A percentile compares a stretch with the other conserved stretches of the same genome.
Conservation (phyloP, 2,888 invertebrate species). For the Selenia dentaria region DNA sequence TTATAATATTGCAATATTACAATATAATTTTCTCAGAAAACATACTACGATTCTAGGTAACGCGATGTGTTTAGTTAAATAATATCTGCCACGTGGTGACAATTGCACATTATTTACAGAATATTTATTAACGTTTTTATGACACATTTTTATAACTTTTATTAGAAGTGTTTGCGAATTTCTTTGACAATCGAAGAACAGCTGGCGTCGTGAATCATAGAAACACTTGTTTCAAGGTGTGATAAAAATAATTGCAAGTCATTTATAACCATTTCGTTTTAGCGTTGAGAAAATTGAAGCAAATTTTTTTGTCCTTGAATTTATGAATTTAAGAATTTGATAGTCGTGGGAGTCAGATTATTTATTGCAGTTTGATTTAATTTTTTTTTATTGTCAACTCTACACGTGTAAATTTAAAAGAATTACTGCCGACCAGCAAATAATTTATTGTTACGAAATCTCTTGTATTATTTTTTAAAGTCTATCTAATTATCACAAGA, state of each 20-base stretch:
- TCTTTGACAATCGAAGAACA: background rate
- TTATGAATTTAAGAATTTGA: constrained; percentile 19
- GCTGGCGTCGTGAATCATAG: constrained; percentile 6
- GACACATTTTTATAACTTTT: too few relatives aligned
- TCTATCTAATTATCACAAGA: background rate
- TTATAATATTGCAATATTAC: too few relatives aligned
- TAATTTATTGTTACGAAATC: constrained; percentile 1
- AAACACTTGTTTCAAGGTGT: constrained; percentile 7
- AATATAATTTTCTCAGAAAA: too few relatives aligned
- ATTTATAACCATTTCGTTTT: constrained; percentile 8
- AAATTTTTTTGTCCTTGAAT: constrained; percentile 12
- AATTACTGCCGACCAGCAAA: background rate
- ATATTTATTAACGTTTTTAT: too few relatives aligned
- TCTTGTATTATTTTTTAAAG: background rate
- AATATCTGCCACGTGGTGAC: too few relatives aligned
- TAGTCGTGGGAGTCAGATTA: constrained; percentile 17
- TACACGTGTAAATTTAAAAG: constrained; percentile 11
- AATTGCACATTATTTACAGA: too few relatives aligned
- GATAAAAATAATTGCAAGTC: constrained; percentile 4
- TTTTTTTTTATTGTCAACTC: constrained; percentile 10
- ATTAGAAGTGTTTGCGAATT: background rate
- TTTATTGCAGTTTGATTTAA: constrained; percentile 10
- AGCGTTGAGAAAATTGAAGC: constrained; percentile 3
- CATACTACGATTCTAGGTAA: too few relatives aligned
- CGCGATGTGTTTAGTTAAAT: too few relatives aligned